Base-by-base conservation (phyloP, 2,113 vertebrate species). In the Miniopterus natalensis region DNA sequence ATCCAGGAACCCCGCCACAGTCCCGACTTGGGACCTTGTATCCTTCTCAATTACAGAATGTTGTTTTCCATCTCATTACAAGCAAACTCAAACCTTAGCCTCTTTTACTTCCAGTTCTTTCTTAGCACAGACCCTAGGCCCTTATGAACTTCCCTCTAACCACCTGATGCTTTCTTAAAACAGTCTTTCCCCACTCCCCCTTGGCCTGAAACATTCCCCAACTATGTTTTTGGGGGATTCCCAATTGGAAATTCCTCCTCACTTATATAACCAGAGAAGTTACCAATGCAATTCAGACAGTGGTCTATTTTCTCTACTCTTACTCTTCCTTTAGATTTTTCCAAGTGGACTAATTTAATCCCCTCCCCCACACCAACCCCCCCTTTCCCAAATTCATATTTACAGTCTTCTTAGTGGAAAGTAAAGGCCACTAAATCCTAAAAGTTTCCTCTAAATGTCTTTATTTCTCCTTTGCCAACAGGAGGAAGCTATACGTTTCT, bases 401-500 rank as follows among this genome's bases (percentile, higher is more conserved):
- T 61, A 78, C 71, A 74, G 36, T 65, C 49, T 89, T 80, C 49
- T 90, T 77, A 63, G 77, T 95, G 88, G 80, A 66, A 92, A 40
- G 70, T 65, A 94, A 83, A 95, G 80, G 31, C 9, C 73, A 90
- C 95, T 81, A 87, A 95, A 94, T 70, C n/a, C 49, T 96, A 40
- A 96, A 92, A 53, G 59, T 74, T 85, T 96, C 80, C 80, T 45
- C 73, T 95, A 70, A 93, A 78, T 88, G 81, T 85, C 87, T 94
- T 73, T 7, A 40, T 83, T 88, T 51, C 31, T 78, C 47, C 73
- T 90, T 96, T 95, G 63, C 95, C 71, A 95, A 88, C 29, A 92
- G 85, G 77, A 59, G 78, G 53, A 95, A 92, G 84, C 81, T 81
- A 15, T 90, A 79, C 84, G 42, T 93, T 94, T 97, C 95, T 94